phyloP scores from a whole-genome alignment of 1,140 invertebrate genomes.

The Heliconius hermathena region DNA sequence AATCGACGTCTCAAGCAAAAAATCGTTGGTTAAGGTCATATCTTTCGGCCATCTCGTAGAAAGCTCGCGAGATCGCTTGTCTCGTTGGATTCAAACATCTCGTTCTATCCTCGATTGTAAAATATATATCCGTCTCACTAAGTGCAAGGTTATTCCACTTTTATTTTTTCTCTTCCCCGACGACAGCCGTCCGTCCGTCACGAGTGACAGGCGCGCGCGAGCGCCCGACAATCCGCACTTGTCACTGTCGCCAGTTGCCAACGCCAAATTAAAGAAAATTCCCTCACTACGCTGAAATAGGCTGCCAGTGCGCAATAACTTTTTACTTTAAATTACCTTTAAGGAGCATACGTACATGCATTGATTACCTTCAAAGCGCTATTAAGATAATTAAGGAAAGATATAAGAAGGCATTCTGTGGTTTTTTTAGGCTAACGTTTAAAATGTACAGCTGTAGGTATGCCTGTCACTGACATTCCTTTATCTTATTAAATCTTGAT shows the following conservation, averaged over 20 bases:
- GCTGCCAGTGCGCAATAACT: conserved; percentile 45
- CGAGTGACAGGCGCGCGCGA: conserved; percentile 61
- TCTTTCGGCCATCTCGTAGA: conserved; percentile 54
- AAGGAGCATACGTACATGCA: conserved; percentile 25
- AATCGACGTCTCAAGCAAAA: conserved; percentile 74
- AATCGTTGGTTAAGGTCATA: conserved; percentile 59
- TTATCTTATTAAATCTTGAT: conserved; percentile 28
- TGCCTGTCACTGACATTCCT: conserved; percentile 29
- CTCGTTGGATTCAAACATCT: conserved; percentile 50
- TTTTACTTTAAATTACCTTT: conserved; percentile 51
- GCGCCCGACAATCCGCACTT: conserved; percentile 59
- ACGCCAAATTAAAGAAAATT: conserved; percentile 74
- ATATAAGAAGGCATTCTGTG: conserved; percentile 13
- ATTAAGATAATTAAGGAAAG: conserved; percentile 33
- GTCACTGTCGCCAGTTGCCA: conserved; percentile 63
- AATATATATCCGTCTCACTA: conserved; percentile 49
- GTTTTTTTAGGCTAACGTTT: conserved; percentile 26
- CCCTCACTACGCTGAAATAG: conserved; percentile 56
- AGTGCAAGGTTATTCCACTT: conserved; percentile 55
- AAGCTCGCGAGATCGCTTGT: conserved; percentile 52
- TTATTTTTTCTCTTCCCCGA: conserved; percentile 55
- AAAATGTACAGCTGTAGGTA: conserved; percentile 22
- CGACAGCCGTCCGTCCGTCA: conserved; percentile 64
- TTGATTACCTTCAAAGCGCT: conserved; percentile 30
- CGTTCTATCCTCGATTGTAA: conserved; percentile 39